Conservation (phyloP, 53 echinoderm and acorn worm genomes). For the Stichopus horrens region DNA sequence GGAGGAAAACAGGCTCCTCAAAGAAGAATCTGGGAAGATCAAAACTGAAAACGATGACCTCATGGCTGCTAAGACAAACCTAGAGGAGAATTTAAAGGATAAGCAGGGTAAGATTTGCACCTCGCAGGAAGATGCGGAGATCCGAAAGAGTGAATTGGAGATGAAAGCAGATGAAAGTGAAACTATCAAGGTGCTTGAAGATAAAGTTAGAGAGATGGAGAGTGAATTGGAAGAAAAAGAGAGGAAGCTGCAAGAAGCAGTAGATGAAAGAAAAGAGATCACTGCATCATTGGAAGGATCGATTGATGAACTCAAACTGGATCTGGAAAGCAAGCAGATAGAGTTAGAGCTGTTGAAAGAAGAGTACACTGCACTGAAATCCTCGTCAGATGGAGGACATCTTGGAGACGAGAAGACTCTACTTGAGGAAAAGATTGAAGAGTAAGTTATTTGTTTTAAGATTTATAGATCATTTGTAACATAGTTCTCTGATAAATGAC, state of each 20-base stretch:
- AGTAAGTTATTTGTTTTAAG: constrained; percentile 6
- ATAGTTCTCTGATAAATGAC: too few species aligned
- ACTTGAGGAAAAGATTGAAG: constrained; percentile 6
- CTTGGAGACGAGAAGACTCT: not conserved
- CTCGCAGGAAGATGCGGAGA: not conserved
- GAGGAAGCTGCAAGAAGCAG: not conserved
- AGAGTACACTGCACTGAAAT: not conserved
- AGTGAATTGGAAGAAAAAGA: constrained; percentile 20
- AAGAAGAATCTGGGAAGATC: not conserved
- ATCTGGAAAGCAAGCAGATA: not conserved
- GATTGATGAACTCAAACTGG: not conserved
- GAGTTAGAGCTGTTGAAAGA: not conserved
- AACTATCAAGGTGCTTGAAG: constrained; percentile 37
- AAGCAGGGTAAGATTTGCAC: not conserved
- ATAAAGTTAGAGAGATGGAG: constrained; percentile 48
- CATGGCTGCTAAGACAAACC: not conserved
- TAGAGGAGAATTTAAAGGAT: not conserved
- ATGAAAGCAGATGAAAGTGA: constrained; percentile 42
- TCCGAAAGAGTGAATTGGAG: not conserved
- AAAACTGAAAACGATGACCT: not conserved
- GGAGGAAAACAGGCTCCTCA: not conserved
- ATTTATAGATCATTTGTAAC: too few species aligned
- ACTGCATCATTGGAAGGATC: not conserved
- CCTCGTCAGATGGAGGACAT: not conserved
- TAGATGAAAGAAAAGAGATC: not conserved